These are phyloP conservation scores for Drosophila yooni DNA, from an alignment of 2,888 invertebrate genomes.

Conservation along the genomic window DNA sequence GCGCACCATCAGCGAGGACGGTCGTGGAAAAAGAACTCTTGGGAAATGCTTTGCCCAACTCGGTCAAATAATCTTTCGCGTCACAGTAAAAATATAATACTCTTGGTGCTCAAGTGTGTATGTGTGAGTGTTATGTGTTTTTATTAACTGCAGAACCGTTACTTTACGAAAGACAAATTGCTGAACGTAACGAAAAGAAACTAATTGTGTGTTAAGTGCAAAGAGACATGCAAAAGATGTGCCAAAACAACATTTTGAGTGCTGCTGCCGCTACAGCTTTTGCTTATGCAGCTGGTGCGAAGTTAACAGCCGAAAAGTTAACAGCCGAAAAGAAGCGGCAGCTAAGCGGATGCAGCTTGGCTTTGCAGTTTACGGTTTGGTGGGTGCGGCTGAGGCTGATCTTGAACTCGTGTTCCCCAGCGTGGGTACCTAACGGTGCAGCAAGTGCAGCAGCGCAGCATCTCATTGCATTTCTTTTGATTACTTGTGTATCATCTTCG, in stretches of 20 bases:
- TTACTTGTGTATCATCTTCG: conserved; percentile 80
- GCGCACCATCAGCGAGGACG: conserved; percentile 80
- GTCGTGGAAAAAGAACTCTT: conserved; percentile 67
- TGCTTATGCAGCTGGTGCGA: conserved; percentile 18
- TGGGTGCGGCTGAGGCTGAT: conserved; percentile 69
- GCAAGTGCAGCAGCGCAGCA: conserved; percentile 64
- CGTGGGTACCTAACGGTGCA: conserved; percentile 63
- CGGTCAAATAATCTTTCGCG: conserved; percentile 39
- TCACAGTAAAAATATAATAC: conserved; percentile 36
- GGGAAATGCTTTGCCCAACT: conserved; percentile 15
- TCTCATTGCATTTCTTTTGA: conserved; percentile 76
- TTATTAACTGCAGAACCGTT: conserved; percentile 66
- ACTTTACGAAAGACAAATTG: conserved; percentile 51
- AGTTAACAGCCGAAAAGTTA: conserved; percentile 33
- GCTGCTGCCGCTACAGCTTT: conserved; percentile 4
- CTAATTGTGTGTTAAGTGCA: conserved; percentile 66
- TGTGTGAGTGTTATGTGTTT: conserved; percentile 51
- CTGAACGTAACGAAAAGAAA: conserved; percentile 49
- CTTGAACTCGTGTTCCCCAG: conserved; percentile 67
- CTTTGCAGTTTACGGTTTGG: conserved; percentile 36
- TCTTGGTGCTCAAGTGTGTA: conserved; percentile 35
- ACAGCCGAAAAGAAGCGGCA: conserved; percentile 29
- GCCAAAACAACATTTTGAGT: conserved; percentile 57
- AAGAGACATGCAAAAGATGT: conserved; percentile 63
- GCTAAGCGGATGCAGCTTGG: conserved; percentile 34